A percentile compares a stretch with the other conserved stretches of the same genome.
phyloP scores from a whole-genome alignment of 2,888 invertebrate species.

The Caenorhabditis virilis region DNA sequence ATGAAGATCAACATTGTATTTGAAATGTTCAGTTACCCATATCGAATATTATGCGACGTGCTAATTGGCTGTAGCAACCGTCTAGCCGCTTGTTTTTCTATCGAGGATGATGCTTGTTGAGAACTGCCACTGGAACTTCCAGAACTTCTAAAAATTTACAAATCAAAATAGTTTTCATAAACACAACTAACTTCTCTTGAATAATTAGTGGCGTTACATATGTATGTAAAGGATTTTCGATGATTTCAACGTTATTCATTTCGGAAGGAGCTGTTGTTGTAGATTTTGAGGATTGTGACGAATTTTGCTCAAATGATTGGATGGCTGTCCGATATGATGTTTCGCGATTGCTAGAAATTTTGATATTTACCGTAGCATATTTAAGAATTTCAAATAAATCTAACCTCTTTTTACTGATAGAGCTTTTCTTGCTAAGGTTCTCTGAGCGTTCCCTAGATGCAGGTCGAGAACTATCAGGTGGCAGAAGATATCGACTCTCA shows the following conservation, averaged over 20 bases:
- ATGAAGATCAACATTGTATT: not conserved
- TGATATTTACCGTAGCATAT: too few species aligned
- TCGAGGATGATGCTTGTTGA: slow-evolving; percentile 33
- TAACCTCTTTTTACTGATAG: slow-evolving; percentile 23
- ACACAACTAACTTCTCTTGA: slow-evolving; percentile 18
- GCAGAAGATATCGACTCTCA: slow-evolving; percentile 36
- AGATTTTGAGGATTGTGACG: slow-evolving; percentile 29
- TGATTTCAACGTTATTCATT: slow-evolving; percentile 28
- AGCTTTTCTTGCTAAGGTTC: slow-evolving; percentile 30
- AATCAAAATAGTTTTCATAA: not conserved
- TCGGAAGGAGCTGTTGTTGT: slow-evolving; percentile 23
- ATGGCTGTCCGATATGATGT: slow-evolving; percentile 37
- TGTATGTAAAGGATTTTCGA: slow-evolving; percentile 31
- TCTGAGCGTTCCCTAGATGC: slow-evolving; percentile 37
- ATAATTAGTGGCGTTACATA: slow-evolving; percentile 28
- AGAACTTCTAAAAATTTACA: slow-evolving; percentile 19
- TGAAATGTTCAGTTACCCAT: slow-evolving; percentile 24
- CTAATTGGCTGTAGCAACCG: slow-evolving; percentile 43
- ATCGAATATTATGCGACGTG: slow-evolving; percentile 39
- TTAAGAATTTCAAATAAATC: not conserved
- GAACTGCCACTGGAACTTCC: slow-evolving; percentile 24
- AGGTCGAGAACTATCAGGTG: slow-evolving; percentile 31
- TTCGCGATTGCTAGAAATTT: slow-evolving; percentile 24
- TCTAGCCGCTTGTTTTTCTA: slow-evolving; percentile 40
- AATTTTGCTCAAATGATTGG: slow-evolving; percentile 32